Conservation (phyloP, 2,888 invertebrate genomes). For the Scrobipalpa atriplicella region DNA sequence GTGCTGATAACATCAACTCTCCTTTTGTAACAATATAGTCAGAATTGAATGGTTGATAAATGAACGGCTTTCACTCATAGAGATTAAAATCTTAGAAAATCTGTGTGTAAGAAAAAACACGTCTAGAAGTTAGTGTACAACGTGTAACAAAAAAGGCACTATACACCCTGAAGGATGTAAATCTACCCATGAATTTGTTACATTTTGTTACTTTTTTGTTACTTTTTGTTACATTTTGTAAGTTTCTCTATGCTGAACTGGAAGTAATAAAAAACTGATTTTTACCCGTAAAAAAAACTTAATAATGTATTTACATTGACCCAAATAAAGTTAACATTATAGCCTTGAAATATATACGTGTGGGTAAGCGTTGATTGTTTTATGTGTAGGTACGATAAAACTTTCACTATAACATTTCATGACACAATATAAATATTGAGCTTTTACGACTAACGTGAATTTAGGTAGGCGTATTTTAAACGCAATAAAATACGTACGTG, state of each 20-base stretch:
- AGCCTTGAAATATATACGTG: background rate
- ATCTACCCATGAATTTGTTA: too few species aligned
- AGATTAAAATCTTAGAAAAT: background rate
- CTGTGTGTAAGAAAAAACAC: too few species aligned
- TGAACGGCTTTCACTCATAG: slow-evolving; percentile 1
- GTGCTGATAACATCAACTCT: slow-evolving; percentile 41
- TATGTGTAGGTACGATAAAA: background rate
- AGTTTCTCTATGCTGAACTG: too few species aligned
- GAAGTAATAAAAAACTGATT: too few species aligned
- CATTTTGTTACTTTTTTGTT: too few species aligned
- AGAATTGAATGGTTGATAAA: slow-evolving; percentile 4
- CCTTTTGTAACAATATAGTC: slow-evolving; percentile 32
- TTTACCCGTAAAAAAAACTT: background rate
- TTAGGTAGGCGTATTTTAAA: slow-evolving; percentile 4
- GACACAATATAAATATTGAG: background rate
- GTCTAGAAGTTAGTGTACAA: too few species aligned
- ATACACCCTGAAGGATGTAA: too few species aligned
- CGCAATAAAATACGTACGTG: slow-evolving; percentile 1
- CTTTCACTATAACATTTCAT: slow-evolving; percentile 6
- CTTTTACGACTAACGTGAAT: slow-evolving; percentile 3
- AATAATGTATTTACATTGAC: background rate
- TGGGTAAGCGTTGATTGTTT: background rate
- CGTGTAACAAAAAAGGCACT: too few species aligned
- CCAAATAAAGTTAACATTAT: background rate
- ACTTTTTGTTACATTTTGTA: too few species aligned